Percentiles rank a stretch among this genome's conserved stretches.
Evolutionary conservation across 2,888 invertebrate species (phyloP).

Genomic region (Caradrina clavipalpis): DNA sequence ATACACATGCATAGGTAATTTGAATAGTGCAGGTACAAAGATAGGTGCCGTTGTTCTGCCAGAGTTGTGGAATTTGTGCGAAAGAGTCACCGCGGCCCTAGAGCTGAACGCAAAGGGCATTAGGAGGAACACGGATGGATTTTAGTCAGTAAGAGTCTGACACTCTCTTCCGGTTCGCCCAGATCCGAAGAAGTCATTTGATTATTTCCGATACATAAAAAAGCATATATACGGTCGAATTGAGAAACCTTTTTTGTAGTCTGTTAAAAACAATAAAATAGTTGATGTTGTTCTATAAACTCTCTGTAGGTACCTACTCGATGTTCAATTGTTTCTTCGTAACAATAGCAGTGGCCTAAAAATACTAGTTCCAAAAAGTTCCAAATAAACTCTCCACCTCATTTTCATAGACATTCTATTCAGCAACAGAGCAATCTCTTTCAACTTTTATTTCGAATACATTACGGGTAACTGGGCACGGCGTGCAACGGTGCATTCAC

Average conservation of each 20-base stretch:
- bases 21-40: slow-evolving; percentile 5
- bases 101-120: too few species aligned
- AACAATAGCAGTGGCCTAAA: slow-evolving; percentile 21
- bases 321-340: slow-evolving; percentile 27
- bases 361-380: slow-evolving; percentile 12
- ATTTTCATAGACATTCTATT: slow-evolving; percentile 48
- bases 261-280: too few species aligned
- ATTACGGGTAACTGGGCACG: slow-evolving; percentile 55
- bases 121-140: too few species aligned
- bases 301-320: neutral
- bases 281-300: slow-evolving; percentile 1
- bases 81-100: too few species aligned
- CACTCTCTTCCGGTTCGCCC: too few species aligned
- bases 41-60: neutral
- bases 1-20: slow-evolving; percentile 7
- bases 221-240: too few species aligned
- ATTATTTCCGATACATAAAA: too few species aligned
- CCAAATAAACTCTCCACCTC: slow-evolving; percentile 24
- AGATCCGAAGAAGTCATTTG: too few species aligned
- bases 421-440: slow-evolving; percentile 41
- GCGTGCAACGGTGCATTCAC: slow-evolving; percentile 76
- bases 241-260: too few species aligned
- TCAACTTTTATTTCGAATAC: slow-evolving; percentile 54
- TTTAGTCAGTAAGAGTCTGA: too few species aligned
- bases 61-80: too few species aligned